Percentiles rank a stretch among this genome's conserved stretches.
Evolutionary conservation across 1,140 invertebrate genomes (phyloP).

Genomic region (Drosophila kohkoa): DNA sequence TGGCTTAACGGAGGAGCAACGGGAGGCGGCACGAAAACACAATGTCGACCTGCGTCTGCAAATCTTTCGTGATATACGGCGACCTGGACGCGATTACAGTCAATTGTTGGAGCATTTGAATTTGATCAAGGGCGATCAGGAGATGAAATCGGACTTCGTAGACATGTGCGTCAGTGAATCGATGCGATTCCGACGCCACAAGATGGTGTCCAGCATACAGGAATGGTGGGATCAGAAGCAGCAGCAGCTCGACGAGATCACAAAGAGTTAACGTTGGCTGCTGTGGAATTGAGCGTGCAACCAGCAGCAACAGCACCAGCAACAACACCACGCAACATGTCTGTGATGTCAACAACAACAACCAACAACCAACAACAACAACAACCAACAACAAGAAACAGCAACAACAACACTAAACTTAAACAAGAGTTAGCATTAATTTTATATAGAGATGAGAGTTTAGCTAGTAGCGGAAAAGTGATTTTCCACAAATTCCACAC

Average conservation of each 20-base stretch:
- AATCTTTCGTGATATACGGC: slow-evolving; percentile 87
- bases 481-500: slow-evolving; percentile 11
- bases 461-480: too few species aligned
- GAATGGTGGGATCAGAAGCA: slow-evolving; percentile 84
- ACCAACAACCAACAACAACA: slow-evolving; percentile 22
- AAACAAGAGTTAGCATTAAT: slow-evolving; percentile 11
- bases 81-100: slow-evolving; percentile 88
- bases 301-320: slow-evolving; percentile 18
- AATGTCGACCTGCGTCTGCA: slow-evolving; percentile 85
- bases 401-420: slow-evolving; percentile 12
- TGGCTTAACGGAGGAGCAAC: slow-evolving; percentile 76
- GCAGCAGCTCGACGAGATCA: slow-evolving; percentile 50
- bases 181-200: slow-evolving; percentile 91
- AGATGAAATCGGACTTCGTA: slow-evolving; percentile 89
- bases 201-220: slow-evolving; percentile 87
- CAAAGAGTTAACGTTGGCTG: slow-evolving; percentile 75
- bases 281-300: slow-evolving; percentile 60
- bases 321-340: slow-evolving; percentile 51
- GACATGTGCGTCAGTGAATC: slow-evolving; percentile 92
- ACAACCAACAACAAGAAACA: slow-evolving; percentile 18
- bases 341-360: slow-evolving; percentile 66
- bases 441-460: slow-evolving; percentile 9
- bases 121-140: slow-evolving; percentile 89
- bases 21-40: slow-evolving; percentile 84
- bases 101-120: slow-evolving; percentile 90